These are phyloP conservation scores for Narcine bancroftii DNA, from an alignment of 2,113 vertebrate genomes.

Conservation along the genomic window DNA sequence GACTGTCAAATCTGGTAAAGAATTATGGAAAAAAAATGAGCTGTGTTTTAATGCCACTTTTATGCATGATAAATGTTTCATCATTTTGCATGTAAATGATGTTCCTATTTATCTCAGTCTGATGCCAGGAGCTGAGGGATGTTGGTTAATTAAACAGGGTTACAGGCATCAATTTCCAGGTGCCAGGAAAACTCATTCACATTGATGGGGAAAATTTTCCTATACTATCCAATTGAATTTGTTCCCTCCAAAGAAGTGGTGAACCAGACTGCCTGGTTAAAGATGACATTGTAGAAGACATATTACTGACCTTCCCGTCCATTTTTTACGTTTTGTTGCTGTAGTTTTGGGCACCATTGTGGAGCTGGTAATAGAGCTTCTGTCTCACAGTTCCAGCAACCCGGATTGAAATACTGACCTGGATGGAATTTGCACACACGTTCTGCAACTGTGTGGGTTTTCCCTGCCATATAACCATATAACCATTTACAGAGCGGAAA, in stretches of 20 bases:
- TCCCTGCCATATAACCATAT: too few relatives aligned
- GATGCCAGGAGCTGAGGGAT: background rate
- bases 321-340: too few relatives aligned
- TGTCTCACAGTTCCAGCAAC: too few relatives aligned
- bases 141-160: background rate
- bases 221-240: background rate
- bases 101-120: background rate
- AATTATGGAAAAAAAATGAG: background rate
- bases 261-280: background rate
- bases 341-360: too few relatives aligned
- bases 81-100: background rate
- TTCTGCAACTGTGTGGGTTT: too few relatives aligned
- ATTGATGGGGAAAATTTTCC: background rate
- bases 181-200: background rate
- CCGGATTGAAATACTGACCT: too few relatives aligned
- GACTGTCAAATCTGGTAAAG: background rate
- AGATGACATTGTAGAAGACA: background rate
- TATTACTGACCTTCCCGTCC: background rate
- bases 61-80: constrained; percentile 9
- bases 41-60: background rate
- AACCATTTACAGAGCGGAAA: too few relatives aligned
- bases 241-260: too few relatives aligned
- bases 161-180: background rate
- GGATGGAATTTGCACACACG: too few relatives aligned
- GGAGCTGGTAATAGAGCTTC: too few relatives aligned